Evolutionary conservation across 2,797 vertebrate species (phyloP).

Genomic region (Glossophaga mutica): DNA sequence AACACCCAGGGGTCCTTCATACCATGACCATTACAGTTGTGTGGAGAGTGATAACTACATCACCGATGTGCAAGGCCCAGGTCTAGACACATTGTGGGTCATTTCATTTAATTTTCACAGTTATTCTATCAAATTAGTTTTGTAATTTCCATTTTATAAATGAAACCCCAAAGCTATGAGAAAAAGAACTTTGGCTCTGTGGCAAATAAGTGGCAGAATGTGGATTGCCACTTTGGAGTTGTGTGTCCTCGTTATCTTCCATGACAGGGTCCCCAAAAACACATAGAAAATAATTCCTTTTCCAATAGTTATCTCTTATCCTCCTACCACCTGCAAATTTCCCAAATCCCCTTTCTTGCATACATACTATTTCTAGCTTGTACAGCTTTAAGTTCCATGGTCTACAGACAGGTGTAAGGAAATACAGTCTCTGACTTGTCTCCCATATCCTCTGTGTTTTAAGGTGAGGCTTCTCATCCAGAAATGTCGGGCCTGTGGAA

Average conservation of each 20-base stretch:
- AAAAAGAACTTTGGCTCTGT: background rate
- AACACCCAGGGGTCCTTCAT: background rate
- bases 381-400: background rate
- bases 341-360: background rate
- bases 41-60: background rate
- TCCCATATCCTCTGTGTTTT: background rate
- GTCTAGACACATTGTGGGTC: too few species aligned
- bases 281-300: background rate
- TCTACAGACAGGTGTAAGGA: rapidly evolving
- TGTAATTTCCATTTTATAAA: background rate
- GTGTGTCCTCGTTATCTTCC: background rate
- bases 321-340: background rate
- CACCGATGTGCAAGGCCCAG: background rate
- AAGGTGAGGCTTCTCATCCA: background rate
- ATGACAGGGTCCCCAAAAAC: background rate
- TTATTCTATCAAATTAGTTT: background rate
- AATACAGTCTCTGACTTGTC: background rate
- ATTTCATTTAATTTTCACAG: background rate
- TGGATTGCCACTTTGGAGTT: too few species aligned
- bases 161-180: background rate
- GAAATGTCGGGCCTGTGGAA: rapidly evolving
- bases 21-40: background rate
- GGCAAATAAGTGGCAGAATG: background rate
- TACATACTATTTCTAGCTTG: background rate
- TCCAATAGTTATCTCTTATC: background rate